phyloP scores from a whole-genome alignment of 2,113 vertebrate genomes.

The Columba janthina region DNA sequence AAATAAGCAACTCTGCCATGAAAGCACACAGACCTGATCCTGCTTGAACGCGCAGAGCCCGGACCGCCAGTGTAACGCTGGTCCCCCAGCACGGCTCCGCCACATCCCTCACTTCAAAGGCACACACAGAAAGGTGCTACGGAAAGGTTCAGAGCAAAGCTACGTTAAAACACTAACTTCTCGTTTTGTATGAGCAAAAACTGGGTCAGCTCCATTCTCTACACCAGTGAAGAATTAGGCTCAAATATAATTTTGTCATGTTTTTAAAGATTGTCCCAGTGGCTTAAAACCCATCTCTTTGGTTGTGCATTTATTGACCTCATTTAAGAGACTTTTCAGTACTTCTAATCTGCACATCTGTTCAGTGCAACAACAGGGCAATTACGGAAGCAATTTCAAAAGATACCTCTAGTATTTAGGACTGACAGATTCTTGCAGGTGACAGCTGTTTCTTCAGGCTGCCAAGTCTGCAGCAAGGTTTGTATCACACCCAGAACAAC shows the following conservation, averaged over 20 bases:
- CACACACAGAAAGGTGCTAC: accelerated
- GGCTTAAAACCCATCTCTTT: not conserved
- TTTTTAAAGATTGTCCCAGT: not conserved
- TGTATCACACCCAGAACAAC: not conserved
- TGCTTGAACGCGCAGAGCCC: accelerated
- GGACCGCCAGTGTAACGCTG: accelerated
- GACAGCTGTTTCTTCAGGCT: slow-evolving; percentile 36
- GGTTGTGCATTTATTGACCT: not conserved
- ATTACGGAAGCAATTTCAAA: slow-evolving; percentile 21
- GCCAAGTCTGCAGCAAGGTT: not conserved
- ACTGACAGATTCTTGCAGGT: slow-evolving; percentile 15
- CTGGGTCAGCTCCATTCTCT: not conserved
- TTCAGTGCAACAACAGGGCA: not conserved
- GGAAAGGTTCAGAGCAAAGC: not conserved
- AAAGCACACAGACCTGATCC: not conserved
- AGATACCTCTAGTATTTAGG: not conserved
- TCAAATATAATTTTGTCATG: not conserved
- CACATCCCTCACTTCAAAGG: not conserved
- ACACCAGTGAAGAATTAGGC: not conserved
- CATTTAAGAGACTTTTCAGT: not conserved
- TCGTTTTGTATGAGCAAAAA: not conserved
- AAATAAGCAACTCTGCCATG: not conserved
- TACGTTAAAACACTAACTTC: not conserved
- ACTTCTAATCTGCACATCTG: slow-evolving; percentile 7
- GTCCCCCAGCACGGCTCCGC: accelerated